phyloP scores from a whole-genome alignment of 2,797 vertebrate species.

The Anas georgica region DNA sequence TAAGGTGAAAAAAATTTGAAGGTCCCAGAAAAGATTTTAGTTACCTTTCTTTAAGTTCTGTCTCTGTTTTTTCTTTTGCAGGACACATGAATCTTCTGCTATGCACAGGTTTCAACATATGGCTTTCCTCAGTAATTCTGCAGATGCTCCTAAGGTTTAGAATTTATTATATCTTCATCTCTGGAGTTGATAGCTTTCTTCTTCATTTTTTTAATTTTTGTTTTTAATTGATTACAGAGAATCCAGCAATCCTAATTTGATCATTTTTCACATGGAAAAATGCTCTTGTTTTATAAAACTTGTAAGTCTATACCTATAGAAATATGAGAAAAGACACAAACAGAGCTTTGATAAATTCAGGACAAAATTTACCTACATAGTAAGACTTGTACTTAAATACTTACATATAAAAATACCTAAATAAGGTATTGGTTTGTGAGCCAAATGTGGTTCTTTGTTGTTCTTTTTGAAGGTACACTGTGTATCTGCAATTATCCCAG shows the following conservation, averaged over 20 bases:
- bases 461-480: background rate
- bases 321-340: background rate
- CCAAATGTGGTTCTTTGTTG: background rate
- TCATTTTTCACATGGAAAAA: background rate
- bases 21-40: background rate
- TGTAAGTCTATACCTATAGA: rapidly evolving
- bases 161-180: background rate
- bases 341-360: background rate
- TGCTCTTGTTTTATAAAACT: background rate
- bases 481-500: background rate
- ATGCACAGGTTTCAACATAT: background rate
- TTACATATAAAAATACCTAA: background rate
- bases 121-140: background rate
- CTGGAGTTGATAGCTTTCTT: background rate
- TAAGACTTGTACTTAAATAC: background rate
- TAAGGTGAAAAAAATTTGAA: background rate
- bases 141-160: background rate
- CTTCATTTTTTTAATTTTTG: background rate
- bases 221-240: background rate
- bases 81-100: background rate
- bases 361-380: background rate
- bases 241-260: background rate
- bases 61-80: background rate
- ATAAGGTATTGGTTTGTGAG: background rate
- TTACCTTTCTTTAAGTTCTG: background rate